These are phyloP conservation scores for Chanos chanos DNA, from an alignment of 2,797 vertebrate species.

Conservation along the genomic window DNA sequence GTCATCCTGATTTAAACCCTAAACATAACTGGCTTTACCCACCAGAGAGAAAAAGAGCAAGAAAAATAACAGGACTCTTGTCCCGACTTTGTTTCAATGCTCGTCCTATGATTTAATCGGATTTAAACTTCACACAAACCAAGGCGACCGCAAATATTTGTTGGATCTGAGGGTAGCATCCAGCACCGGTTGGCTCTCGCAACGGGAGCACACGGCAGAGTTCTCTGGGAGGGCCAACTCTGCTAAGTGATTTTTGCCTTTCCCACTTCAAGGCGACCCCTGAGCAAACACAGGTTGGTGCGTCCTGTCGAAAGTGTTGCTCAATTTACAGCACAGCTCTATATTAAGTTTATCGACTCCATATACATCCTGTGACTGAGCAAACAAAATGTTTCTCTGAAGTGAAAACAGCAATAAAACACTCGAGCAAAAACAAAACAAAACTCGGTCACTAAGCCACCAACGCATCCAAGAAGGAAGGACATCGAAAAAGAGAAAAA, in stretches of 20 bases:
- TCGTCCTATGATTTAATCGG: slow-evolving; percentile 3
- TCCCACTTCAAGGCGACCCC: slow-evolving; percentile 23
- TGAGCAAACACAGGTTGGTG: slow-evolving; percentile 23
- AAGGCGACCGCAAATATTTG: slow-evolving; percentile 21
- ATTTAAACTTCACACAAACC: neutral
- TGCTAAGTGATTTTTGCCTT: slow-evolving; percentile 27
- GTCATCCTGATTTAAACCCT: no score
- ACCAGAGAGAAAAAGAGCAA: no score
- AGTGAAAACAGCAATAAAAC: slow-evolving; percentile 35
- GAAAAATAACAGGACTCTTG: no score
- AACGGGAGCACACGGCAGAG: neutral
- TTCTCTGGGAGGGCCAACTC: neutral
- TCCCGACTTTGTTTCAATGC: neutral
- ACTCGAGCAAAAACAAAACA: slow-evolving; percentile 21
- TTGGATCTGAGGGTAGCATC: neutral
- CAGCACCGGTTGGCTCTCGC: no score
- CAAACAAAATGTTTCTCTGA: slow-evolving; percentile 39
- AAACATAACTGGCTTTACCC: no score
- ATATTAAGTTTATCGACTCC: slow-evolving; percentile 38
- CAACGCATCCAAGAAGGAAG: slow-evolving; percentile 1
- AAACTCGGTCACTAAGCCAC: neutral
- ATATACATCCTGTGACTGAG: slow-evolving; percentile 42
- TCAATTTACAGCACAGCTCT: slow-evolving; percentile 13
- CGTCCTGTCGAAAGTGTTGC: neutral
- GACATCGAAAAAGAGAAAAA: neutral